Percentiles rank a stretch among this genome's conserved stretches.
phyloP scores from a whole-genome alignment of 2,888 invertebrate genomes.

The Synergus japonicus region DNA sequence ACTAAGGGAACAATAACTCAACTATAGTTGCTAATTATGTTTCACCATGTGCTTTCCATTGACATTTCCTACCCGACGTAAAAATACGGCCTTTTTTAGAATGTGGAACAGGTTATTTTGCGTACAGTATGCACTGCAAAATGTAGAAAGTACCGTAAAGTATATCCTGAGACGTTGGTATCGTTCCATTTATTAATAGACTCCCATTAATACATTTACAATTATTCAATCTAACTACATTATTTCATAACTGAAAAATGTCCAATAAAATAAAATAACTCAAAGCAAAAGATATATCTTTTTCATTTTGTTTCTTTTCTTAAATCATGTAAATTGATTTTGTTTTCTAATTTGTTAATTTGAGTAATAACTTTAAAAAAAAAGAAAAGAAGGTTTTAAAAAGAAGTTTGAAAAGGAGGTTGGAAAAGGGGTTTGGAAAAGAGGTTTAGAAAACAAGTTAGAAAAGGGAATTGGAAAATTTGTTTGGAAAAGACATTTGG shows the following conservation, averaged over 20 bases:
- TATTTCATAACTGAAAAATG: not conserved
- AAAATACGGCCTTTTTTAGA: slow-evolving; percentile 18
- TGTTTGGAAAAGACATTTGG: too few relatives aligned
- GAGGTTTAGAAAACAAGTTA: too few relatives aligned
- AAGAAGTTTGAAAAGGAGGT: too few relatives aligned
- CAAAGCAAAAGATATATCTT: too few relatives aligned
- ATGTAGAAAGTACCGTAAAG: slow-evolving; percentile 11
- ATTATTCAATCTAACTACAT: not conserved
- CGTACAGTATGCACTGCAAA: not conserved
- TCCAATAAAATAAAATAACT: not conserved
- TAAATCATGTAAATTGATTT: too few relatives aligned
- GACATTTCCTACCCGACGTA: slow-evolving; percentile 3
- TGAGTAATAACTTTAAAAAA: too few relatives aligned
- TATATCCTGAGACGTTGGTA: not conserved
- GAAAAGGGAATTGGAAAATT: too few relatives aligned
- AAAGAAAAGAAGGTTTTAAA: too few relatives aligned
- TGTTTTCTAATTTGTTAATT: too few relatives aligned
- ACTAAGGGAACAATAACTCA: slow-evolving; percentile 14
- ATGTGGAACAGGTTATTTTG: slow-evolving; percentile 3
- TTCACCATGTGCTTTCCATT: slow-evolving; percentile 3
- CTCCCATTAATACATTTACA: not conserved
- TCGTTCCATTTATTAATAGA: not conserved
- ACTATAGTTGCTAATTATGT: slow-evolving; percentile 11
- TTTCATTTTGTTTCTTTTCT: too few relatives aligned
- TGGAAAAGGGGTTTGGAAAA: too few relatives aligned